A percentile compares a stretch with the other conserved stretches of the same genome.
Conservation (phyloP, 2,797 vertebrate species). For the Lutjanus argentimaculatus region DNA sequence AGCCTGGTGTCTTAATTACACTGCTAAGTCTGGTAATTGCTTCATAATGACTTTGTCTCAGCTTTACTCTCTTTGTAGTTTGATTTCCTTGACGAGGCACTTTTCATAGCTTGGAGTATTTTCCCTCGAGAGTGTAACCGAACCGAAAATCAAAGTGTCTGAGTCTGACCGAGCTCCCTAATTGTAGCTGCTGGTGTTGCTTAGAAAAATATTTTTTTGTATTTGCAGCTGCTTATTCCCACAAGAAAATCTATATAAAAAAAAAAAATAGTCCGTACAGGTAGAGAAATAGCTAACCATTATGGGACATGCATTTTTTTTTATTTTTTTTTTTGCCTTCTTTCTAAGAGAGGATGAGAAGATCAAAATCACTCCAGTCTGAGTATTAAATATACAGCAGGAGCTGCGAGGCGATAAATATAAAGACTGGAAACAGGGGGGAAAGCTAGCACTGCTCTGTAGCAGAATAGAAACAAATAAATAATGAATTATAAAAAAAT, state of each 20-base stretch:
- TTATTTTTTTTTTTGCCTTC: too few relatives aligned
- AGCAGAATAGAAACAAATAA: too few relatives aligned
- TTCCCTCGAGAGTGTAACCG: slow-evolving; percentile 10
- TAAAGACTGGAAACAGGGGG: too few relatives aligned
- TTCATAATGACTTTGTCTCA: slow-evolving; percentile 63
- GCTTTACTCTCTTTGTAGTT: slow-evolving; percentile 25
- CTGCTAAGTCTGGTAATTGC: slow-evolving; percentile 53
- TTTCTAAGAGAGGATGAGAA: neutral
- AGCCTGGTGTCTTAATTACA: slow-evolving; percentile 53
- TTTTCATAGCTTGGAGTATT: slow-evolving; percentile 31
- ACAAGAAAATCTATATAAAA: neutral
- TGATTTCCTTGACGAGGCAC: slow-evolving; percentile 35
- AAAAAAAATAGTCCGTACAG: neutral
- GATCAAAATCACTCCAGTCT: neutral
- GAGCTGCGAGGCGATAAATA: too few relatives aligned
- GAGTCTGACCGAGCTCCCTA: neutral
- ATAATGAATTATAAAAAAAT: too few relatives aligned
- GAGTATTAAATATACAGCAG: neutral
- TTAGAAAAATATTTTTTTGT: neutral
- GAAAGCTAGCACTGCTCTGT: too few relatives aligned
- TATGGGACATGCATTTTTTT: neutral
- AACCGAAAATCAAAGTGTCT: slow-evolving; percentile 34
- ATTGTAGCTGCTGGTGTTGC: slow-evolving; percentile 15
- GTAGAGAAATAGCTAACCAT: neutral
- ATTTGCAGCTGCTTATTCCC: neutral